These are phyloP conservation scores for Deladenus siricidicola DNA, from an alignment of 2,888 invertebrate species.

Conservation along the genomic window DNA sequence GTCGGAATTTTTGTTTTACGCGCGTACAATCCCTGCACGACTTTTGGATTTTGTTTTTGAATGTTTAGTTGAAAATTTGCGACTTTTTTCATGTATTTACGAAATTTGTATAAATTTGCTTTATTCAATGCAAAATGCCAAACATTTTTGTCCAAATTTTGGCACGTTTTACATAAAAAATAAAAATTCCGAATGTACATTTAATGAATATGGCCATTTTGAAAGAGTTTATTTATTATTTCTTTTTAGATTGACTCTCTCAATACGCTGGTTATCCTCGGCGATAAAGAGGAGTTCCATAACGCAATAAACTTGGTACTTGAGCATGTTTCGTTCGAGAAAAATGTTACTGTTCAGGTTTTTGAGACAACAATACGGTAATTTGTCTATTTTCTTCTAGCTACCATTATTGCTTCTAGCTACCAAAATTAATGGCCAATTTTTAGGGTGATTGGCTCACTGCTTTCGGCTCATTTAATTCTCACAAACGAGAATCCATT, in stretches of 20 bases:
- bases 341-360: conserved; percentile 62
- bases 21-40: too few species aligned
- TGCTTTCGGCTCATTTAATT: conserved; percentile 63
- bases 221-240: not conserved
- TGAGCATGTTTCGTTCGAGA: conserved; percentile 61
- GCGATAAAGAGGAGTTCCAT: conserved; percentile 59
- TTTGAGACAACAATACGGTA: conserved; percentile 64
- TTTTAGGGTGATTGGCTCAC: conserved; percentile 60
- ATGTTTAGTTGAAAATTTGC: too few species aligned
- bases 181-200: too few species aligned
- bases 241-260: conserved; percentile 58
- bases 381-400: too few species aligned
- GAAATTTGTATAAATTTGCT: too few species aligned
- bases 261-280: conserved; percentile 60
- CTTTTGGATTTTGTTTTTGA: too few species aligned
- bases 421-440: not conserved
- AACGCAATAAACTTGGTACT: conserved; percentile 60
- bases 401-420: conserved; percentile 10
- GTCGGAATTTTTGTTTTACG: too few species aligned
- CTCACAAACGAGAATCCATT: conserved; percentile 60
- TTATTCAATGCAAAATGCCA: too few species aligned
- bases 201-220: not conserved
- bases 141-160: too few species aligned
- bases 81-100: too few species aligned
- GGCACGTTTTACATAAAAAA: too few species aligned